Conservation (phyloP, 2,888 invertebrate genomes). For the Ochropleura leucogaster region DNA sequence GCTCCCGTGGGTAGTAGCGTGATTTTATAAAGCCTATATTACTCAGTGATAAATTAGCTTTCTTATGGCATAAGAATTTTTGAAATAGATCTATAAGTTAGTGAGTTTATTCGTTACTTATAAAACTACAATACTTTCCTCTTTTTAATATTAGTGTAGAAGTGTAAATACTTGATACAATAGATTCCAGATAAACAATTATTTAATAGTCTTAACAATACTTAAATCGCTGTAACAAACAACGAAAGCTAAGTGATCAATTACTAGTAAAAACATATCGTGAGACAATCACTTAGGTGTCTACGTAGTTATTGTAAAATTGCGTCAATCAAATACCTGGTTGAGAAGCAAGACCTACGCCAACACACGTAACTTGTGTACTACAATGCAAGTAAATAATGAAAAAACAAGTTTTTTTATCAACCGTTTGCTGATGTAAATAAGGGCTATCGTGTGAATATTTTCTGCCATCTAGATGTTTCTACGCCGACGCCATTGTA, state of each 20-base stretch:
- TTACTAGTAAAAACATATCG: constrained; percentile 44
- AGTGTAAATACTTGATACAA: not conserved
- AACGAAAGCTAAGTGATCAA: constrained; percentile 55
- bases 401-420: constrained; percentile 43
- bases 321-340: constrained; percentile 43
- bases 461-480: constrained; percentile 56
- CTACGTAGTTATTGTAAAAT: constrained; percentile 18
- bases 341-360: constrained; percentile 63
- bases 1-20: too few relatives aligned
- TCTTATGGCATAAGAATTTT: too few relatives aligned
- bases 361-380: constrained; percentile 48
- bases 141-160: too few relatives aligned
- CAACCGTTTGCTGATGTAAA: constrained; percentile 53
- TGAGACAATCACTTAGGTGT: constrained; percentile 12
- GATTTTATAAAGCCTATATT: too few relatives aligned
- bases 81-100: too few relatives aligned
- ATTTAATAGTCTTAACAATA: constrained; percentile 21
- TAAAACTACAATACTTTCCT: too few relatives aligned
- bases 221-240: constrained; percentile 30
- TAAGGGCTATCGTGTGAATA: constrained; percentile 58
- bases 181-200: constrained; percentile 12
- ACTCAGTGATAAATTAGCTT: too few relatives aligned
- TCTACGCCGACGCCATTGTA: constrained; percentile 57
- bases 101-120: too few relatives aligned
- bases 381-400: constrained; percentile 16